Base-by-base conservation (phyloP, 1,140 invertebrate genomes). In the Cardiocondyla obscurior region DNA sequence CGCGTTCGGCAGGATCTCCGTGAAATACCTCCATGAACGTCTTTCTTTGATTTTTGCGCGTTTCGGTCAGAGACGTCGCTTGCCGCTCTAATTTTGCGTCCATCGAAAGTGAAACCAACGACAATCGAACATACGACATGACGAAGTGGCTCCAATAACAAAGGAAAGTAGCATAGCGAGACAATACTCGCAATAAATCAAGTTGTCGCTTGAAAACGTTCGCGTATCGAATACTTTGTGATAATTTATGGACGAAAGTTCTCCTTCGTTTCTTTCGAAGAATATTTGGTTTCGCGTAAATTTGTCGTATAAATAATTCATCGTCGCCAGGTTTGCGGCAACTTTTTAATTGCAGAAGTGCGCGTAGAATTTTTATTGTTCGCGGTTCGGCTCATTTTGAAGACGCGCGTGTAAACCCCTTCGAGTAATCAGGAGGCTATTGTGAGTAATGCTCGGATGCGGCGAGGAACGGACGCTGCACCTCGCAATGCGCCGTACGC, bases 391-490 rank as follows among this genome's bases (percentile, higher is more conserved):
- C 51, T 25, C 6, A 39, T 58, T 73, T 70, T 16, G 10, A 22
- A 58, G 16, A 73, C 19, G 14, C 19, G 8, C 19, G 51, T 58
- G 2, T 22, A 73, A 55, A 28, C n/a, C 28, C 28, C 10, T 10
- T 19, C 22, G 33, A 58, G 70, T 87, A 90, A 90, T 90, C 90
- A 90, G 86, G 46, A 82, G 58, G 28, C 83, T 85, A 90, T 90
- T 90, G 89, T 90, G 69, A 46, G 8, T 28, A 53, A 19, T 16
- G 33, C 22, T 49, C 36, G 25, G 53, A 16, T 49, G 70, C 36
- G 39, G 28, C 46, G 73, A 25, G 64, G 65, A 6, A 25, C 16
- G 65, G 8, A 36, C 19, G 62, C 62, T 25, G 28, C 44, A 62
- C 39, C 58, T 49, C 36, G 73, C 67, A 83, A 84, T 58, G 53